These are phyloP conservation scores for Ramphastos sulfuratus DNA, from an alignment of 2,113 vertebrate genomes.

Conservation along the genomic window DNA sequence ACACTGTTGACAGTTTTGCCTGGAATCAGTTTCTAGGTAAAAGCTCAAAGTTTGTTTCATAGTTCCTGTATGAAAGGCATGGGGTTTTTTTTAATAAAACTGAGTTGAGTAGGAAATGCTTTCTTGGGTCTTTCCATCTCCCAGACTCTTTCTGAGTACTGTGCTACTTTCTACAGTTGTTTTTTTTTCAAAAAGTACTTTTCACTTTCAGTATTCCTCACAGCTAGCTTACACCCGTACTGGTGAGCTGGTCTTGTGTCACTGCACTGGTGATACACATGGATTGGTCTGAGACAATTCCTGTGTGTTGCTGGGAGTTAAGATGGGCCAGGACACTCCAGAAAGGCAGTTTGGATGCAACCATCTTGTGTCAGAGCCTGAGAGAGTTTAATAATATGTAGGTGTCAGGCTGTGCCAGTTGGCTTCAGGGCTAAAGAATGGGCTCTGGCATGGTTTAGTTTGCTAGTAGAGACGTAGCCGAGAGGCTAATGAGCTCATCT, in stretches of 20 bases:
- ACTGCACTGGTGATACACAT: background rate
- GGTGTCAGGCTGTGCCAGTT: background rate
- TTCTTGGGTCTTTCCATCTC: background rate
- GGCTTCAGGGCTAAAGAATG: constrained; percentile 46
- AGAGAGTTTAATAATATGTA: background rate
- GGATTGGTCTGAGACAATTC: background rate
- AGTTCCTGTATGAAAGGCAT: background rate
- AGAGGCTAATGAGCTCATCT: constrained; percentile 25
- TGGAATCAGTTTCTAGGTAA: background rate
- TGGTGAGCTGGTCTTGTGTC: background rate
- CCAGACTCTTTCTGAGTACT: background rate
- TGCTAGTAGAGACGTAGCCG: constrained; percentile 24
- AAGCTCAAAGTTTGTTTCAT: constrained; percentile 7
- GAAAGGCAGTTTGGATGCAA: background rate
- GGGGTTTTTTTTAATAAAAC: background rate
- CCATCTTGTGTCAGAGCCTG: constrained; percentile 17
- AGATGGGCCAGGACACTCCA: background rate
- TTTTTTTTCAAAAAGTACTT: background rate
- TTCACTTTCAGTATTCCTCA: background rate
- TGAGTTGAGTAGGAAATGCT: rapidly evolving
- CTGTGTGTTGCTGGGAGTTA: background rate
- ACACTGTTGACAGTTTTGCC: background rate
- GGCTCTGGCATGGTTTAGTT: constrained; percentile 1
- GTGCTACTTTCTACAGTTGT: background rate
- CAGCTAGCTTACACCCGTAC: background rate